These are phyloP conservation scores for Helobdella robusta DNA, from an alignment of 2,888 invertebrate species.

Conservation along the genomic window DNA sequence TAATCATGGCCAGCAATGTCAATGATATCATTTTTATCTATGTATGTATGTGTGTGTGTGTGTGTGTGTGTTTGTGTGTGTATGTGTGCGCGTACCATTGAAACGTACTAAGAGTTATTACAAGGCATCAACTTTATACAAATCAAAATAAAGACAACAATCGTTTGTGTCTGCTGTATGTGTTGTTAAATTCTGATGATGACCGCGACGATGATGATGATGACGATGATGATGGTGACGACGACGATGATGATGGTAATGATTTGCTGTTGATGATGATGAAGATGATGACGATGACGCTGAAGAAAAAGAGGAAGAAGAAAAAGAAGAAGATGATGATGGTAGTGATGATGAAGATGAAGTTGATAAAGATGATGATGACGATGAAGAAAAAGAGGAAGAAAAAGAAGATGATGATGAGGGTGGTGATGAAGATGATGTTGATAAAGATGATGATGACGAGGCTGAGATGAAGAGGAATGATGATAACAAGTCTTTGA, in stretches of 20 bases:
- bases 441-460: background rate
- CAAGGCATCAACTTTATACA: too few relatives aligned
- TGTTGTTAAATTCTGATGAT: too few relatives aligned
- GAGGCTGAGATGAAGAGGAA: background rate
- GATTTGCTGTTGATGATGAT: background rate
- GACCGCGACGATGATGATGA: background rate
- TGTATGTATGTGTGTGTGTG: too few relatives aligned
- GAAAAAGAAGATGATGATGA: background rate
- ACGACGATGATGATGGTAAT: conserved; percentile 3
- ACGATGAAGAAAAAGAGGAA: background rate
- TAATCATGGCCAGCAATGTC: too few relatives aligned
- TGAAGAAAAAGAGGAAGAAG: background rate
- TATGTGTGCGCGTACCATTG: too few relatives aligned
- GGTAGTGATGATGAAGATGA: background rate
- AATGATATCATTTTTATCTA: too few relatives aligned
- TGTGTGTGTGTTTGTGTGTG: too few relatives aligned
- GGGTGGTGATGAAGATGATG: background rate
- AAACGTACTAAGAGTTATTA: too few relatives aligned
- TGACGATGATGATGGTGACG: background rate
- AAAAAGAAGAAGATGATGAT: background rate
- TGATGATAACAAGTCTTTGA: background rate
- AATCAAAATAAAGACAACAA: too few relatives aligned
- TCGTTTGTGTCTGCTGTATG: too few relatives aligned
- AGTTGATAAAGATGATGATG: too few relatives aligned
- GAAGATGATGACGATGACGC: background rate